phyloP scores from a whole-genome alignment of 2,113 vertebrate genomes.

The Bufo bufo region DNA sequence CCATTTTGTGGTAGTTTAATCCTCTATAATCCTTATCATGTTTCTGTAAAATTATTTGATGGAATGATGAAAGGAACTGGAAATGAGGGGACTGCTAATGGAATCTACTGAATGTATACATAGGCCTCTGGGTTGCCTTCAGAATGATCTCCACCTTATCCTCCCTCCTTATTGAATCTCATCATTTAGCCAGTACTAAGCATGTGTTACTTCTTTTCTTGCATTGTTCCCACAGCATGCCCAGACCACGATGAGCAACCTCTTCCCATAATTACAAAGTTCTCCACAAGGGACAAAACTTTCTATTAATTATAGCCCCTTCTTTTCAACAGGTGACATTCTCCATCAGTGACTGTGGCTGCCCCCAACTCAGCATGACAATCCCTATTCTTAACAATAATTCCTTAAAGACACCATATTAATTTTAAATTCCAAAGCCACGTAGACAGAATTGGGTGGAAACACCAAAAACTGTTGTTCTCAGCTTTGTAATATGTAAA shows the following conservation, averaged over 20 bases:
- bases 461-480: neutral
- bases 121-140: neutral
- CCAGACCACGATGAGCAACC: neutral
- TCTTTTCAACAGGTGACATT: constrained; percentile 23
- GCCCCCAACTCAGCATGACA: neutral
- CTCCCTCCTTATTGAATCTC: neutral
- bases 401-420: neutral
- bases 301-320: neutral
- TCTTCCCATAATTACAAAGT: neutral
- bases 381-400: neutral
- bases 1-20: no score
- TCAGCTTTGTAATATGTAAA: neutral
- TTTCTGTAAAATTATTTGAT: no score
- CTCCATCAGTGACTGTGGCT: neutral
- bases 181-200: neutral
- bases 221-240: neutral
- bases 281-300: neutral
- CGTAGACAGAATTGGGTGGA: neutral
- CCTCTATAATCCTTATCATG: no score
- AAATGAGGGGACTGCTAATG: no score
- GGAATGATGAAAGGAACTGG: no score
- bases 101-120: neutral
- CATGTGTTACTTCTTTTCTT: neutral
- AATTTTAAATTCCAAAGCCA: neutral
- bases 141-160: neutral